These are phyloP conservation scores for Cinclus cinclus DNA, from an alignment of 2,113 vertebrate species.

Conservation along the genomic window DNA sequence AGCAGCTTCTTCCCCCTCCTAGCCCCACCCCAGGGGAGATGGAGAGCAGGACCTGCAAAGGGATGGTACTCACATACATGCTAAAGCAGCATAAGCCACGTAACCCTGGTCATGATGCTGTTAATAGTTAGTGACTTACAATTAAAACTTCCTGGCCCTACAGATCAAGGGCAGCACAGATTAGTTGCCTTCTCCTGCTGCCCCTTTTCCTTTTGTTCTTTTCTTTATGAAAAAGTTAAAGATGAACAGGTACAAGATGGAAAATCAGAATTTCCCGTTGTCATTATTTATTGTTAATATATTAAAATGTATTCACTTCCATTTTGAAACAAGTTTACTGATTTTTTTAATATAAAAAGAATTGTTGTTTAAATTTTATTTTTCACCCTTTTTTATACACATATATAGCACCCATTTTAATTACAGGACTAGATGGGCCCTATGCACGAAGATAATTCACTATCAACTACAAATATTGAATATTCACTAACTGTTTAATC, in stretches of 20 bases:
- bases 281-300: neutral
- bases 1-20: neutral
- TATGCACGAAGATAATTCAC: neutral
- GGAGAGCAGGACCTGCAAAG: neutral
- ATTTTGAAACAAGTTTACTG: neutral
- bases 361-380: neutral
- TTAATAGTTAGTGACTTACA: neutral
- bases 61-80: neutral
- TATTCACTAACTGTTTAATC: neutral
- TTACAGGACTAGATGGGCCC: neutral
- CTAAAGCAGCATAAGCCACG: neutral
- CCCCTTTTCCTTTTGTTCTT: neutral
- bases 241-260: neutral
- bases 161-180: neutral
- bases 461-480: constrained; percentile 33
- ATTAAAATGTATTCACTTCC: neutral
- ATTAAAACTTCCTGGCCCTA: neutral
- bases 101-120: neutral
- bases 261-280: neutral
- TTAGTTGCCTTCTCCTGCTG: neutral
- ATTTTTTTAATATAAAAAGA: neutral
- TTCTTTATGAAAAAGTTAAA: neutral
- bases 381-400: neutral
- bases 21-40: neutral
- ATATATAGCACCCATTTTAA: neutral